Base-by-base conservation (phyloP, 2,113 vertebrate species). In the Agapornis roseicollis region DNA sequence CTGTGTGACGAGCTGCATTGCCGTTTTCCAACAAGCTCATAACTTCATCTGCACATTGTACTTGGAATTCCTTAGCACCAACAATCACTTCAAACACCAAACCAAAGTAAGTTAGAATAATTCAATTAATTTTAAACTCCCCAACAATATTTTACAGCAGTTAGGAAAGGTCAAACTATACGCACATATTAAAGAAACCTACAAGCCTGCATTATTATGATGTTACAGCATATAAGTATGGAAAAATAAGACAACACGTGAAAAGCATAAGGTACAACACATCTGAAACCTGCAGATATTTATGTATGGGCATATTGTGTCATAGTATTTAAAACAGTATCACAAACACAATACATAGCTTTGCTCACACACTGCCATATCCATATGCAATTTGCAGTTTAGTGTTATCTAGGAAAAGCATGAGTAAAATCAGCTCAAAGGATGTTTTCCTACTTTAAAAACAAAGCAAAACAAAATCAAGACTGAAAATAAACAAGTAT, bases 41-140 rank as follows among this genome's bases (percentile, higher is more conserved):
- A 65, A 99, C 98, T 93, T 99, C 99, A 88, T 98, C 98, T 77
- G 97, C 97, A 88, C 98, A 98, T 90, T 98, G 97, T 68, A 99
- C 98, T 17, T 95, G 95, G 70, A 97, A 97, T 85, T 99, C 99
- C 89, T 98, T 99, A 90, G 98, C 98, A 66, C 99, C 99, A 3
- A 98, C 96, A 94, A 99, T 98, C 93, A 99, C 99, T 99, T 87
- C 70, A 97, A 97, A 96, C 39, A 95, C 4, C 83, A 95, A 96
- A 28, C 16, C 37, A 91, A 90, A 91, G 69, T 85, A 85, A 94
- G 33, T 7, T 80, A 70, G 50, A 88, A 89, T 50, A 77, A 86
- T 39, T 83, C 4, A 17, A 81, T 96, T 87, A 82, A 95, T 94
- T 76, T 19, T 39, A 93, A 87, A 77, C 19, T 89, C 55, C 85